Percentiles rank a stretch among this genome's conserved stretches.
phyloP scores from a whole-genome alignment of 2,113 vertebrate genomes.

The Dunckerocampus dactyliophorus region DNA sequence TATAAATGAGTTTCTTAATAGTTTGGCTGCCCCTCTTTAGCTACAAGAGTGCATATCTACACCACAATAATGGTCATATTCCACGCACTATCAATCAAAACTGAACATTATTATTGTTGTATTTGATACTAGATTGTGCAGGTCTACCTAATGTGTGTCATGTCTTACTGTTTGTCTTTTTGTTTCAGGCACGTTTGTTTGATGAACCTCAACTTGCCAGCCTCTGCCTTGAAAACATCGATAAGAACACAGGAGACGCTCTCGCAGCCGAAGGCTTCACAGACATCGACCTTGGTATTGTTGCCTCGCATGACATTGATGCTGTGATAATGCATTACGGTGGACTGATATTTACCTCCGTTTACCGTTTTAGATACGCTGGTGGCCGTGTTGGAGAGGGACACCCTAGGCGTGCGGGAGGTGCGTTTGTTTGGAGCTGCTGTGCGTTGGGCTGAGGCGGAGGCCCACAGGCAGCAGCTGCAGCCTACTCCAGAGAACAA shows the following conservation, averaged over 20 bases:
- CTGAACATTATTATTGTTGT: too few relatives aligned
- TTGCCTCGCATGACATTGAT: neutral
- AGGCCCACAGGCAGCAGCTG: constrained; percentile 91
- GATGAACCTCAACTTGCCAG: constrained; percentile 96
- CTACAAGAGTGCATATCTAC: too few relatives aligned
- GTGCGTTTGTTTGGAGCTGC: constrained; percentile 88
- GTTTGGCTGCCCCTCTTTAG: too few relatives aligned
- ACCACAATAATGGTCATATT: too few relatives aligned
- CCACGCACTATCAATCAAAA: too few relatives aligned
- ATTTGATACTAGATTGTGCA: too few relatives aligned
- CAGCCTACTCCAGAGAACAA: constrained; percentile 91
- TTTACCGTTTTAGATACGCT: constrained; percentile 79
- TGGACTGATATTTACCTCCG: neutral
- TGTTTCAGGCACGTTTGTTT: constrained; percentile 85
- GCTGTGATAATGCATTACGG: neutral
- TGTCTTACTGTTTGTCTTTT: neutral
- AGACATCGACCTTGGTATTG: constrained; percentile 88
- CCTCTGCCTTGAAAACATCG: constrained; percentile 94
- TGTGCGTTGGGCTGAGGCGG: constrained; percentile 91
- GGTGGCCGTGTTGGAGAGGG: constrained; percentile 91
- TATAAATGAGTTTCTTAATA: too few relatives aligned
- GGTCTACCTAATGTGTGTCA: too few relatives aligned
- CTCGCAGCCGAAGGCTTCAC: constrained; percentile 93
- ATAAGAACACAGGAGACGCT: constrained; percentile 93
- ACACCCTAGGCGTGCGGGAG: constrained; percentile 91